These are phyloP conservation scores for Hyles lineata DNA, from an alignment of 2,888 invertebrate species.

Conservation along the genomic window DNA sequence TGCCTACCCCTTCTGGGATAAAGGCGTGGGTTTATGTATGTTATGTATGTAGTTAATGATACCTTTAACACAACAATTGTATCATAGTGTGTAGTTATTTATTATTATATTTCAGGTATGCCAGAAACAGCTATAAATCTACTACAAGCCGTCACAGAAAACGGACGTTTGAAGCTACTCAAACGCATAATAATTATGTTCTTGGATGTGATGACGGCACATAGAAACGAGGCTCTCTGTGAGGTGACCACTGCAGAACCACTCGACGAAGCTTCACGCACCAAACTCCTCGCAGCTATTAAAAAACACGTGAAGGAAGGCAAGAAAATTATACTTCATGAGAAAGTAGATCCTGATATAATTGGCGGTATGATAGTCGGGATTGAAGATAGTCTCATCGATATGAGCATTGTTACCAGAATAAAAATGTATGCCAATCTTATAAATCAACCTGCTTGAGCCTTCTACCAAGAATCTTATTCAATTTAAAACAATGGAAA, in stretches of 20 bases:
- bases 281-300: constrained; percentile 59
- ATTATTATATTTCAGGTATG: constrained; percentile 55
- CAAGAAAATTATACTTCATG: constrained; percentile 67
- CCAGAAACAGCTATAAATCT: constrained; percentile 65
- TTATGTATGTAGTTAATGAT: too few species aligned
- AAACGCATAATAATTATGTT: constrained; percentile 66
- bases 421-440: constrained; percentile 69
- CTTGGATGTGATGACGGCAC: constrained; percentile 68
- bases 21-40: too few species aligned
- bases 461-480: too few species aligned
- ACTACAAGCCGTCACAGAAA: constrained; percentile 68
- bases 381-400: constrained; percentile 73
- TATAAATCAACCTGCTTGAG: constrained; percentile 54
- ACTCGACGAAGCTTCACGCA: constrained; percentile 54
- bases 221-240: constrained; percentile 70
- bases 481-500: too few species aligned
- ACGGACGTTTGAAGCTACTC: constrained; percentile 67
- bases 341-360: constrained; percentile 65
- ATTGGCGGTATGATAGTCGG: constrained; percentile 75
- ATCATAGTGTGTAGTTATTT: too few species aligned
- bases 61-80: too few species aligned
- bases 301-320: constrained; percentile 61
- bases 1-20: too few species aligned
- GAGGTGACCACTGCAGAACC: constrained; percentile 74
- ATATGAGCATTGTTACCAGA: constrained; percentile 69